Conservation (phyloP, 2,797 vertebrate genomes). For the Gymnodraco acuticeps region DNA sequence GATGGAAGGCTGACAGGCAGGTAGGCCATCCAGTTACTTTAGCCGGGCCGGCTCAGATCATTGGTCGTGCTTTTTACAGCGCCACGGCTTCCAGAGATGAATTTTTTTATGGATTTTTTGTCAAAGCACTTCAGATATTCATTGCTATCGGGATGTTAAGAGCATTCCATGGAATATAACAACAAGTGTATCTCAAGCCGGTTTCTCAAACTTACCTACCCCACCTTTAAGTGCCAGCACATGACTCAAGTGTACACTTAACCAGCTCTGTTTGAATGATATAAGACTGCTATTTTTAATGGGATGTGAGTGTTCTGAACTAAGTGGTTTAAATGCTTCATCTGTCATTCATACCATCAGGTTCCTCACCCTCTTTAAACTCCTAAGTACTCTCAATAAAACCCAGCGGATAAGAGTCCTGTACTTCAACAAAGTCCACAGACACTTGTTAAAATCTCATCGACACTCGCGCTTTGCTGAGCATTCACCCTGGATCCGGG, state of each 20-base stretch:
- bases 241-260: background rate
- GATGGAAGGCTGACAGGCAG: too few species aligned
- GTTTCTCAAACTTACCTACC: too few species aligned
- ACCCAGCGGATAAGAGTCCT: constrained; percentile 11
- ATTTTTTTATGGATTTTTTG: too few species aligned
- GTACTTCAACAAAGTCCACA: constrained; percentile 7
- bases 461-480: constrained; percentile 42
- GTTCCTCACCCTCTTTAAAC: background rate
- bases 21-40: too few species aligned
- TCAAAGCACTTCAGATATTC: too few species aligned
- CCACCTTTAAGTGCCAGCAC: too few species aligned
- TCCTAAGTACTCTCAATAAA: constrained; percentile 4
- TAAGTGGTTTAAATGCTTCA: background rate
- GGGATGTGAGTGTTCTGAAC: background rate
- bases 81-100: too few species aligned
- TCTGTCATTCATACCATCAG: background rate
- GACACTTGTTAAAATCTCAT: constrained; percentile 54
- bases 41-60: too few species aligned
- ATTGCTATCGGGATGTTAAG: too few species aligned
- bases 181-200: too few species aligned
- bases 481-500: constrained; percentile 15
- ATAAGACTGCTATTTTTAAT: background rate
- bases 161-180: too few species aligned
- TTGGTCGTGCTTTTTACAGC: too few species aligned
- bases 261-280: background rate